Percentiles rank a stretch among this genome's conserved stretches.
phyloP scores from a whole-genome alignment of 2,113 vertebrate genomes.

The Sebastes schlegelii region DNA sequence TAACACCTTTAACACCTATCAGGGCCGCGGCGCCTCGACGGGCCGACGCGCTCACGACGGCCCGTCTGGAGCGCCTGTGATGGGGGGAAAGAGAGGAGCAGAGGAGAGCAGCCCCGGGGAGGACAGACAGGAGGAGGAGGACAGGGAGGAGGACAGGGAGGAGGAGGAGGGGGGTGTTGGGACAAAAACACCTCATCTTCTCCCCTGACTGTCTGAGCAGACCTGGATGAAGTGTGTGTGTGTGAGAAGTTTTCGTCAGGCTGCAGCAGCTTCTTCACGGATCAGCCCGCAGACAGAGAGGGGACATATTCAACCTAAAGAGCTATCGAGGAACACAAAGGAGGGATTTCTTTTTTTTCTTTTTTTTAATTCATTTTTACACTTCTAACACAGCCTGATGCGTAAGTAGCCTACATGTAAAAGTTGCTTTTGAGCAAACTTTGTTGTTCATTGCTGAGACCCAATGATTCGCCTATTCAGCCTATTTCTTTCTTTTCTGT shows the following conservation, averaged over 20 bases:
- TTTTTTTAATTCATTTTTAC: neutral
- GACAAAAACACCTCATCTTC: conserved; percentile 74
- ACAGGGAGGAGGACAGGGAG: conserved; percentile 3
- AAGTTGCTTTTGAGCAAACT: neutral
- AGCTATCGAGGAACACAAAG: neutral
- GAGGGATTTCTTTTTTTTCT: neutral
- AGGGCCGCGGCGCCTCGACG: conserved; percentile 69
- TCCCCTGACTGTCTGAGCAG: conserved; percentile 46
- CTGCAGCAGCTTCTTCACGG: conserved; percentile 10
- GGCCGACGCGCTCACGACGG: conserved; percentile 47
- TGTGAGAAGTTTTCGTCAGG: conserved; percentile 10
- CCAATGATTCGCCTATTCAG: neutral
- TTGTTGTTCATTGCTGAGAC: neutral
- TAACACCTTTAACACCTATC: conserved; percentile 78
- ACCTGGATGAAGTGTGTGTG: conserved; percentile 46
- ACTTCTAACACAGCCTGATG: conserved; percentile 38
- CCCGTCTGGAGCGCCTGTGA: conserved; percentile 65
- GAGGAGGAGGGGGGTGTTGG: conserved; percentile 25
- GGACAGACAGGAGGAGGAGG: conserved; percentile 29
- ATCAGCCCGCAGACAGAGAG: neutral
- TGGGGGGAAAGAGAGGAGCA: conserved; percentile 48
- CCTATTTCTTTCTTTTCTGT: neutral
- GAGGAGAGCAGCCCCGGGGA: conserved; percentile 44
- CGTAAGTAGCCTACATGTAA: conserved; percentile 50
- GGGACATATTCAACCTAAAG: neutral